phyloP scores from a whole-genome alignment of 2,888 invertebrate species.

The Eilema sororculum region DNA sequence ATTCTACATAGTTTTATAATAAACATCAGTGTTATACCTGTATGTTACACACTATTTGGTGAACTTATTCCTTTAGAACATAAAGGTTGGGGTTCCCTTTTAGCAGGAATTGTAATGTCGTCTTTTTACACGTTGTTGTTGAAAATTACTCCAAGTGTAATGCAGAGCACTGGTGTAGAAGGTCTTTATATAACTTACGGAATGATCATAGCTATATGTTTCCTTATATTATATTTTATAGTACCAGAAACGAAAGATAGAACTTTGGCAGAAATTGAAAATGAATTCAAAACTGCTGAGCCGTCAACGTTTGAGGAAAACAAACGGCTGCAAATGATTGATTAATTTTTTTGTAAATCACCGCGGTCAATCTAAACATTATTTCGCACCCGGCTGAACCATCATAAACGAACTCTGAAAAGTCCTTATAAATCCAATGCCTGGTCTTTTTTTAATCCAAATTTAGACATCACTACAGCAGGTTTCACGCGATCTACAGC shows the following conservation, averaged over 20 bases:
- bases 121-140: slow-evolving; percentile 51
- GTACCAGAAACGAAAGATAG: slow-evolving; percentile 66
- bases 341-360: too few species aligned
- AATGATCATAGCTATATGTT: slow-evolving; percentile 44
- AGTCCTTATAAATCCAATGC: too few species aligned
- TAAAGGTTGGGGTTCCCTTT: slow-evolving; percentile 55
- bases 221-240: slow-evolving; percentile 52
- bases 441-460: too few species aligned
- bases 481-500: too few species aligned
- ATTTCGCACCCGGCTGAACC: too few species aligned
- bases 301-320: neutral
- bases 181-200: slow-evolving; percentile 21
- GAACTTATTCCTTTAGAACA: slow-evolving; percentile 65
- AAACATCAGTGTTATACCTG: slow-evolving; percentile 55
- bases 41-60: slow-evolving; percentile 52
- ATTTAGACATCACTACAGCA: too few species aligned
- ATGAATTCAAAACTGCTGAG: slow-evolving; percentile 51
- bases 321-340: neutral
- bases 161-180: slow-evolving; percentile 40
- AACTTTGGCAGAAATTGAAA: slow-evolving; percentile 61
- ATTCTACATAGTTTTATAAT: slow-evolving; percentile 54
- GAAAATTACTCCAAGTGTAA: slow-evolving; percentile 60
- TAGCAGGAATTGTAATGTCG: slow-evolving; percentile 57
- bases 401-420: too few species aligned
- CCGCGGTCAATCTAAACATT: too few species aligned